A percentile compares a stretch with the other conserved stretches of the same genome.
Conservation (phyloP, 2,113 vertebrate species). For the Xiphias gladius region DNA sequence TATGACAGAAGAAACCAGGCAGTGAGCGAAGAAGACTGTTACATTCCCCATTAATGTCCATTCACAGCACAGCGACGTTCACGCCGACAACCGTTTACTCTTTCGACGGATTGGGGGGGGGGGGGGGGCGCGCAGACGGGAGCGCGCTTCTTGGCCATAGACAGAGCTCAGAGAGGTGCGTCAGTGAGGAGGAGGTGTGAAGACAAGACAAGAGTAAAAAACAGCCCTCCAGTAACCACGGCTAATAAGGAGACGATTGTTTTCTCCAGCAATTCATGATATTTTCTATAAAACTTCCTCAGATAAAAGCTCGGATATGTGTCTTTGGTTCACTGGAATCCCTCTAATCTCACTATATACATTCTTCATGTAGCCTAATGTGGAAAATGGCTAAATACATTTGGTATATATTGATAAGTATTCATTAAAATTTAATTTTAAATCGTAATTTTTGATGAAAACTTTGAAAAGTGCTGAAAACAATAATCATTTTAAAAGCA, state of each 20-base stretch:
- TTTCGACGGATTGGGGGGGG: conserved; percentile 18
- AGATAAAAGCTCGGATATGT: conserved; percentile 2
- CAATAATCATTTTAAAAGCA: too few species aligned
- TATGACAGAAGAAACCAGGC: conserved; percentile 31
- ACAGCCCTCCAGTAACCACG: conserved; percentile 41
- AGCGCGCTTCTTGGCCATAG: conserved; percentile 65
- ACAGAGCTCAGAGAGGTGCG: conserved; percentile 69
- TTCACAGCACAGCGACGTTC: conserved; percentile 65
- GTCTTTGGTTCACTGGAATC: conserved; percentile 11
- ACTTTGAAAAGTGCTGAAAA: too few species aligned
- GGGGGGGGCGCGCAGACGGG: conserved; percentile 57
- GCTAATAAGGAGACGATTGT: conserved; percentile 38
- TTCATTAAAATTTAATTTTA: too few species aligned
- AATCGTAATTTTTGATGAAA: too few species aligned
- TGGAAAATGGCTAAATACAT: too few species aligned
- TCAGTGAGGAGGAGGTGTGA: conserved; percentile 76
- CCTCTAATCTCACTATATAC: not conserved
- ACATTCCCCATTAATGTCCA: conserved; percentile 69
- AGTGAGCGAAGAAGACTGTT: conserved; percentile 38
- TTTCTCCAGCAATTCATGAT: not conserved
- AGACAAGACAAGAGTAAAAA: conserved; percentile 65
- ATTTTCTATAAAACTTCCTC: not conserved
- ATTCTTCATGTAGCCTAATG: conserved; percentile 37
- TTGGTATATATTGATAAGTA: too few species aligned
- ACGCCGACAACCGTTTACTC: conserved; percentile 69